phyloP scores from a whole-genome alignment of 2,888 invertebrate species.

The Microchrysa polita region DNA sequence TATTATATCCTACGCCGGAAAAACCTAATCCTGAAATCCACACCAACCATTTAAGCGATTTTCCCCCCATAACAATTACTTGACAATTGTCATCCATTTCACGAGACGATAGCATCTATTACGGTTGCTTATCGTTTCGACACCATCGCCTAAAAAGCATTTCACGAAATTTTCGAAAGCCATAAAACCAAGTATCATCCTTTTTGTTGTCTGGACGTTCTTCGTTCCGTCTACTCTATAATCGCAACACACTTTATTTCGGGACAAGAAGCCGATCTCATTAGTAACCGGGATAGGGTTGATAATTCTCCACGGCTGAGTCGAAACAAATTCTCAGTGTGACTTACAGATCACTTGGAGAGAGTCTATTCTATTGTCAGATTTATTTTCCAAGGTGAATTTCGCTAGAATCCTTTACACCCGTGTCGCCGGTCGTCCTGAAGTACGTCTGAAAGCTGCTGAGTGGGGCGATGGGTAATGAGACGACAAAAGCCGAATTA shows the following conservation, averaged over 20 bases:
- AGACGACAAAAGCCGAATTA: not conserved
- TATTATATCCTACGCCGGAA: no score
- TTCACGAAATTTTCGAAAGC: not conserved
- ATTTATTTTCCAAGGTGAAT: slow-evolving; percentile 4
- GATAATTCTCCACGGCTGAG: slow-evolving; percentile 6
- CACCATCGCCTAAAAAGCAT: not conserved
- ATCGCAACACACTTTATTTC: not conserved
- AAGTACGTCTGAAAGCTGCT: not conserved
- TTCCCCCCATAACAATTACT: no score
- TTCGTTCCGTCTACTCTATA: not conserved
- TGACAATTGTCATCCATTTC: no score
- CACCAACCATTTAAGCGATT: no score
- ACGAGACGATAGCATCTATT: no score
- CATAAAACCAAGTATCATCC: not conserved
- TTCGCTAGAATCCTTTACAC: no score
- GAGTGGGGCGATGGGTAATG: not conserved
- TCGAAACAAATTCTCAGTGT: slow-evolving; percentile 24
- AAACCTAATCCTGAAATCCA: no score
- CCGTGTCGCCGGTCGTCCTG: no score
- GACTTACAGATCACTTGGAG: slow-evolving; percentile 14
- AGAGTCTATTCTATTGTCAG: not conserved
- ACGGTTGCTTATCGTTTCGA: not conserved
- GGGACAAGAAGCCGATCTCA: slow-evolving; percentile 12
- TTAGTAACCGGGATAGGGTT: slow-evolving; percentile 18
- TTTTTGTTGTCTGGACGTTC: not conserved